These are phyloP conservation scores for Salvator merianae DNA, from an alignment of 2,113 vertebrate species.

Conservation along the genomic window DNA sequence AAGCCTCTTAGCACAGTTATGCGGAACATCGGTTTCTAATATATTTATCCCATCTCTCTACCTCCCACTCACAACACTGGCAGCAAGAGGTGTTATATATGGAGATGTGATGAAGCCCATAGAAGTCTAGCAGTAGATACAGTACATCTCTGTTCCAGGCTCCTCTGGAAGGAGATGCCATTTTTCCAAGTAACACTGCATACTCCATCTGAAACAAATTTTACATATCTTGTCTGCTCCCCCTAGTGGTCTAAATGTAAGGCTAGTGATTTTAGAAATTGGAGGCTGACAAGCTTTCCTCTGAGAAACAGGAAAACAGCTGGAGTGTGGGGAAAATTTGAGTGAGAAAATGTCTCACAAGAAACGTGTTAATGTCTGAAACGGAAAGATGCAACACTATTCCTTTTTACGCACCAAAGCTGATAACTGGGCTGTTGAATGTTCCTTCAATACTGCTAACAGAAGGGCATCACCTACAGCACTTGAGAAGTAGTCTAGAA, in stretches of 20 bases:
- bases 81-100: too few relatives aligned
- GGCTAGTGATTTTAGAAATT: background rate
- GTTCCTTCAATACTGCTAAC: too few relatives aligned
- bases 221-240: conserved; percentile 43
- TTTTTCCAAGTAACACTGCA: rapidly evolving
- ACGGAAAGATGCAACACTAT: too few relatives aligned
- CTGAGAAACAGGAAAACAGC: background rate
- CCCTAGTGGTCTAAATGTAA: conserved; percentile 56
- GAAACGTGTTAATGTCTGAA: too few relatives aligned
- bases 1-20: background rate
- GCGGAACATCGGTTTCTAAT: background rate
- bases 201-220: background rate
- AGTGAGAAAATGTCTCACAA: background rate
- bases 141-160: background rate
- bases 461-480: too few relatives aligned
- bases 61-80: background rate
- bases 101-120: background rate
- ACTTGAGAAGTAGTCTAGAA: too few relatives aligned
- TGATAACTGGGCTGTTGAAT: too few relatives aligned
- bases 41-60: background rate
- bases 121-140: background rate
- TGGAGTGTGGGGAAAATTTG: background rate
- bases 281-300: background rate
- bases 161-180: background rate
- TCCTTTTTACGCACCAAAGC: too few relatives aligned